Percentiles rank a stretch among this genome's conserved stretches.
These are phyloP conservation scores for Alloscopus bannaensis DNA, from an alignment of 2,888 invertebrate genomes.

Conservation along the genomic window DNA sequence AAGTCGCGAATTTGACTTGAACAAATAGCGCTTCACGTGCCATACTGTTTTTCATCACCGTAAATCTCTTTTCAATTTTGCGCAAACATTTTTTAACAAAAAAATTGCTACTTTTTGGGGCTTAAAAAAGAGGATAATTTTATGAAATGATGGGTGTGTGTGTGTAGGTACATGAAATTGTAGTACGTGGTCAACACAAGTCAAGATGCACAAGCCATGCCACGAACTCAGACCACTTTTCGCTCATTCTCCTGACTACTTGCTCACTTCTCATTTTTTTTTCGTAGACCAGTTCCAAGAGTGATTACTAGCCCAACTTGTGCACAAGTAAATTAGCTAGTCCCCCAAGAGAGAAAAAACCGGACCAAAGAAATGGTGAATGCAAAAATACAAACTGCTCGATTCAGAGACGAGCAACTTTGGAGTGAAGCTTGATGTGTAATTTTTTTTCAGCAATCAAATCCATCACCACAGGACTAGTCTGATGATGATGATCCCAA, in stretches of 20 bases:
- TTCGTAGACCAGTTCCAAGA: conserved; percentile 30
- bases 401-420: conserved; percentile 22
- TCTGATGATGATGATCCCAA: conserved; percentile 32
- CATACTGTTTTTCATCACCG: too few relatives aligned
- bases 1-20: too few relatives aligned
- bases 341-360: conserved; percentile 37
- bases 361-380: conserved; percentile 27
- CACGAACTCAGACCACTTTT: conserved; percentile 26
- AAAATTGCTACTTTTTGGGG: background rate
- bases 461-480: conserved; percentile 63
- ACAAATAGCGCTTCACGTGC: too few relatives aligned
- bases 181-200: conserved; percentile 64
- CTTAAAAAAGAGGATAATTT: too few relatives aligned
- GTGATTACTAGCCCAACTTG: conserved; percentile 40
- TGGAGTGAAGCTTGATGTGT: conserved; percentile 38
- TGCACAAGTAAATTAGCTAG: conserved; percentile 62
- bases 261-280: background rate
- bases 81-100: background rate
- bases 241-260: background rate
- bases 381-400: too few relatives aligned
- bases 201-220: conserved; percentile 42
- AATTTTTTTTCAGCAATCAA: conserved; percentile 51
- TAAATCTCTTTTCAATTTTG: too few relatives aligned
- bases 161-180: conserved; percentile 11
- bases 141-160: too few relatives aligned